Base-by-base conservation (phyloP, 2,888 invertebrate species). In the Mesopsocus fuscifrons region DNA sequence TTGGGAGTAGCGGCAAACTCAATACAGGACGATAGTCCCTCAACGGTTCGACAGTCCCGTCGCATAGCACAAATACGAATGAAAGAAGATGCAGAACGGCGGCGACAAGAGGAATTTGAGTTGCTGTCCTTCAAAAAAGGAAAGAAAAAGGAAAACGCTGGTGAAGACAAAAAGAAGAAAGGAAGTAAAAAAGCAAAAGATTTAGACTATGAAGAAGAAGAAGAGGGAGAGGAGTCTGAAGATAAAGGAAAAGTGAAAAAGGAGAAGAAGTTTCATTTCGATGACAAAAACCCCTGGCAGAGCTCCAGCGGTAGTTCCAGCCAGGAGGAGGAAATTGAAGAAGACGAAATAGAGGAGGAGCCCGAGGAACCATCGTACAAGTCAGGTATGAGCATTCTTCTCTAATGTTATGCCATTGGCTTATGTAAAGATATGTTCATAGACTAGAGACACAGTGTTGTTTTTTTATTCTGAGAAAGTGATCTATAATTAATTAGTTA, bases 41-140 rank as follows among this genome's bases (percentile, higher is more conserved):
- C 67, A 13, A 71, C 72, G 1, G 77, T 85, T 3, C 63, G 89
- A 5, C 81, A 83, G 54, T 85, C 85, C 2, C 67, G 88, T 1
- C 67, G 91, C 46, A 83, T 91, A 51, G 89, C 88, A 0, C 85
- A 85, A 59, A 68, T 84, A 54, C 83, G 87, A 59, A 84, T 88
- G 45, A 78, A 75, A 49, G 87, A 88, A 55, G 84, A 87, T 57
- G 82, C 82, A 0, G 82, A 87, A 47, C 61, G 80, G 1, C 63
- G 80, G 9, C 72, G 77, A 48, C 58, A 74, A 41, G 83, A 85
- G 53, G 84, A 83, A 52, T 71, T 79, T n/a, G 69, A 77, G 0
- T 54, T 80, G 34, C 64, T 70, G 2, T 72, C 76, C 41, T 62
- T 77, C 49, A 77, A 77, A 52, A 72, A 71, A 51, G 73, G 74